Percentiles rank a stretch among this genome's conserved stretches.
phyloP scores from a whole-genome alignment of 2,113 vertebrate genomes.

The Alosa alosa region DNA sequence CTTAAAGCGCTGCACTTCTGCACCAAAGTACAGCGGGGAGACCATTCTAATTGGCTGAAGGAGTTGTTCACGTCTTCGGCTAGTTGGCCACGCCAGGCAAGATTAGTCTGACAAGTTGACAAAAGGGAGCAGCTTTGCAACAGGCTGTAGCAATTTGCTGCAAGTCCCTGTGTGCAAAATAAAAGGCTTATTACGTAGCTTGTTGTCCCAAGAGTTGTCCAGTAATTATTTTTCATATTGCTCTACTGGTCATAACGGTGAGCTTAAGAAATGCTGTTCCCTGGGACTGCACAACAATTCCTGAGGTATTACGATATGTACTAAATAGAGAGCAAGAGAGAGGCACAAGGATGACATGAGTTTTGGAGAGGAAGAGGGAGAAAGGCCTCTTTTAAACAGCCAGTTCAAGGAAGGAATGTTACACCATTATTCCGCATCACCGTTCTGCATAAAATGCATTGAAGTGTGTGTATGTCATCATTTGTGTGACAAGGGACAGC shows the following conservation, averaged over 20 bases:
- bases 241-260: background rate
- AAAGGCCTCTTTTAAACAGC: no score
- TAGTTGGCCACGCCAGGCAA: background rate
- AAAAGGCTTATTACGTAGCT: background rate
- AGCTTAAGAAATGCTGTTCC: background rate
- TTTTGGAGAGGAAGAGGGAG: background rate
- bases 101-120: background rate
- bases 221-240: background rate
- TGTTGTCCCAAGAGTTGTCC: background rate
- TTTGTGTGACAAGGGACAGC: no score
- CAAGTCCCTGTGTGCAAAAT: background rate
- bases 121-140: background rate
- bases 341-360: background rate
- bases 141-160: background rate
- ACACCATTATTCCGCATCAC: no score
- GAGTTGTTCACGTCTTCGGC: background rate
- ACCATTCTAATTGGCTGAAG: constrained; percentile 1
- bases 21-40: background rate
- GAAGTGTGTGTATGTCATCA: no score
- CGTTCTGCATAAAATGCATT: no score
- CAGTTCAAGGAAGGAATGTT: no score
- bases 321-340: background rate
- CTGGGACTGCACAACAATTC: background rate
- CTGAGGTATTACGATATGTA: background rate
- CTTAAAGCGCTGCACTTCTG: background rate